Percentiles rank a stretch among this genome's conserved stretches.
These are phyloP conservation scores for Lamprologus speciosus DNA, from an alignment of 2,113 vertebrate species.

Conservation along the genomic window DNA sequence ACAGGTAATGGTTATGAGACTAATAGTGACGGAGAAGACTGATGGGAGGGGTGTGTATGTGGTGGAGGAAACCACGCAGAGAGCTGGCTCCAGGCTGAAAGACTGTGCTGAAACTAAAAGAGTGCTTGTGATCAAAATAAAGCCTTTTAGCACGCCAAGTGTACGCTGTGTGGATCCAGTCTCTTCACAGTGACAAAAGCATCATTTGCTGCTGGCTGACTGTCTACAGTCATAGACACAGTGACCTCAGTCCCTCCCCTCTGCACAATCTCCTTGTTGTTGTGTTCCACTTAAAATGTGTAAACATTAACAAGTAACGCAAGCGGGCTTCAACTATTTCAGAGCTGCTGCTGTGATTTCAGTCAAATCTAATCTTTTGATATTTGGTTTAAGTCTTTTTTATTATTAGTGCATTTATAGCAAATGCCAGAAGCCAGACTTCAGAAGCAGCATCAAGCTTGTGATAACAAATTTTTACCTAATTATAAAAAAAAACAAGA, in stretches of 20 bases:
- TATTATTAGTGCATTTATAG: neutral
- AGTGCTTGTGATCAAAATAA: neutral
- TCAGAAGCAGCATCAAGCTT: neutral
- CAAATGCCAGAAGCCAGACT: neutral
- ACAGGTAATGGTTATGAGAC: neutral
- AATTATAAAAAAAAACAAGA: neutral
- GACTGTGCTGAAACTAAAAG: neutral
- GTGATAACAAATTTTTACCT: neutral
- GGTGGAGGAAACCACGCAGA: neutral
- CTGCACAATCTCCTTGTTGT: neutral
- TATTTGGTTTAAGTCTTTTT: neutral
- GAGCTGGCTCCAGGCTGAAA: neutral
- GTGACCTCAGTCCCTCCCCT: neutral
- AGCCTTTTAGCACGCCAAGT: neutral
- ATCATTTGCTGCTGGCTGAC: neutral
- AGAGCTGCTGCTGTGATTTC: neutral
- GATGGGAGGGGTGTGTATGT: neutral
- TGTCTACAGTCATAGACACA: neutral
- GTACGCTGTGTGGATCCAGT: neutral
- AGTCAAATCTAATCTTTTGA: neutral
- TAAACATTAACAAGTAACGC: neutral
- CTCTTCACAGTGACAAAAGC: neutral
- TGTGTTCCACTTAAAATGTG: neutral
- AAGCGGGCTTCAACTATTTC: neutral
- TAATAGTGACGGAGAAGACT: neutral